Evolutionary conservation across 1,140 invertebrate genomes (phyloP).

Genomic region (Pseudomyrmex pallidus): DNA sequence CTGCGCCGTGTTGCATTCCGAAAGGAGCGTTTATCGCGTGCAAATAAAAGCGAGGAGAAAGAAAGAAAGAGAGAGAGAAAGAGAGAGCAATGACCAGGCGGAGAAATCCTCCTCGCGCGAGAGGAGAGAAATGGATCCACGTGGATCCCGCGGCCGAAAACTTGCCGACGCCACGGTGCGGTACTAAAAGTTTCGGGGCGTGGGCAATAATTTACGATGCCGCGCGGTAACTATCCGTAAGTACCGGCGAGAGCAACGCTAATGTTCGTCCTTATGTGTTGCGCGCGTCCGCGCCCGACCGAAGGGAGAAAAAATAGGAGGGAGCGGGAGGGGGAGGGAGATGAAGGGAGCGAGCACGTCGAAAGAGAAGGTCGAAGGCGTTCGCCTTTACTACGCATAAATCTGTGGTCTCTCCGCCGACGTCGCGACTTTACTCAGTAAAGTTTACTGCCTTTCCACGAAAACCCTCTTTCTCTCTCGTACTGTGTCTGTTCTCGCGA

Average conservation of each 20-base stretch:
- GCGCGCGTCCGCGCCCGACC: constrained; percentile 8
- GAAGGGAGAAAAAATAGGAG: background rate
- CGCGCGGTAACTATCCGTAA: constrained; percentile 82
- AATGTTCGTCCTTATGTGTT: constrained; percentile 75
- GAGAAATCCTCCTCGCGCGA: background rate
- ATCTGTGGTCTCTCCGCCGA: constrained; percentile 79
- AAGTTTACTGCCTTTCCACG: constrained; percentile 77
- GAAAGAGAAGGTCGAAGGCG: constrained; percentile 65
- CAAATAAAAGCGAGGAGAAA: background rate
- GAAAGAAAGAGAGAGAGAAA: background rate
- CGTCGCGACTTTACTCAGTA: constrained; percentile 71
- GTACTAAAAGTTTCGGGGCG: constrained; percentile 82
- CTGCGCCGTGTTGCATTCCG: background rate
- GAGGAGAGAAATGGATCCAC: constrained; percentile 28
- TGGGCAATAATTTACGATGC: constrained; percentile 83
- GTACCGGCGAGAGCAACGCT: constrained; percentile 79
- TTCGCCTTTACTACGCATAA: constrained; percentile 82
- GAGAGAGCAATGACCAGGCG: constrained; percentile 31
- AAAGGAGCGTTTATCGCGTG: background rate
- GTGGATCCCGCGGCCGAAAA: constrained; percentile 50
- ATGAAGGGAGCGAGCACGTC: constrained; percentile 53
- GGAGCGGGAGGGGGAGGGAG: background rate
- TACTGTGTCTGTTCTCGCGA: background rate
- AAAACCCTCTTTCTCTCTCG: constrained; percentile 71
- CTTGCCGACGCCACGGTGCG: constrained; percentile 44